Base-by-base conservation (phyloP, 1,140 invertebrate genomes). In the Drosophila insularis region DNA sequence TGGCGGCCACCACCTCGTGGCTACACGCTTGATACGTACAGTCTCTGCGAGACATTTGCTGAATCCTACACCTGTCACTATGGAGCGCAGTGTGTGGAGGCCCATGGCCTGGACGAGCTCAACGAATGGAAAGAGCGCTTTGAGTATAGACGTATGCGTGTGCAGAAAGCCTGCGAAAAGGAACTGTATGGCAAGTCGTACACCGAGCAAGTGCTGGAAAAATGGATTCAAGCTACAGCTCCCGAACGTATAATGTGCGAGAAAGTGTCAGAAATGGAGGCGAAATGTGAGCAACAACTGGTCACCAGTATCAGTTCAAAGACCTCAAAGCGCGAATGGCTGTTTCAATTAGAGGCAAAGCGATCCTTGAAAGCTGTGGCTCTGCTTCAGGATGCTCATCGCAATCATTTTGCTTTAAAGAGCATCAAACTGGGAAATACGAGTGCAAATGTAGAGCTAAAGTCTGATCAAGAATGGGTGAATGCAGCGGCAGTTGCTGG, bases 81-180 rank as follows among this genome's bases (percentile, higher is more conserved):
- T 81, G 95, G 95, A 17, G 93, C 94, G 13, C 95, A 95, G 78
- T 96, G 96, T 91, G 94, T 95, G n/a, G 94, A 95, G 87, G 96
- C 96, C 4, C 96, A 97, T 86, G 95, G 95, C 13, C 87, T 93
- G 61, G 95, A 95, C 59, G 96, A 97, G 89, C 90, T 96, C 7
- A 92, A 93, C 10, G 96, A 97, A 92, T 97, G 96, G 96, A 94
- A 95, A 79, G 94, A 95, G 77, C 92, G 96, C 58, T 96, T 95
- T 84, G 94, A 95, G 72, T 95, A 95, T 81, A 91, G 95, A 32
- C 92, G 92, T 55, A 94, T 94, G 93, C 93, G 94, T 73, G 90
- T 96, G 50, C 94, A 95, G 81, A 92, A 94, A 69, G 95, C 95
- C 4, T 93, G 93, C 75, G 95, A 96, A 66, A 94, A 95, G 84